Evolutionary conservation across 2,113 vertebrate genomes (phyloP).

Genomic region (Notechis scutatus): DNA sequence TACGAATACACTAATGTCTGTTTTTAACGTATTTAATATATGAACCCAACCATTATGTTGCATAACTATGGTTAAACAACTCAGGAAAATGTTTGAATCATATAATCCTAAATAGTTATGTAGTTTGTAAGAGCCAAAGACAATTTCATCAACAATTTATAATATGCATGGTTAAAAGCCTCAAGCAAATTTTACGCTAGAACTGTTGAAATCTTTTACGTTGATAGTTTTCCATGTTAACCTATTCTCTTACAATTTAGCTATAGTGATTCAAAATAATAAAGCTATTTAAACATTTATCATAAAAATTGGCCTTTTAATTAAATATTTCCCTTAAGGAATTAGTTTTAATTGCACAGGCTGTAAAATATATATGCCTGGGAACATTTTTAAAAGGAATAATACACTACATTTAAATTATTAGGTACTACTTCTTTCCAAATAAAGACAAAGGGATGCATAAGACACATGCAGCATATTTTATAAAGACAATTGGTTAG

Average conservation of each 20-base stretch:
- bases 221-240: neutral
- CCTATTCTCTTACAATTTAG: neutral
- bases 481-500: neutral
- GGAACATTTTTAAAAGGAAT: neutral
- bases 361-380: neutral
- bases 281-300: neutral
- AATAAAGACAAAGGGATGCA: neutral
- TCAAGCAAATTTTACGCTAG: neutral
- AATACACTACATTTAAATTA: neutral
- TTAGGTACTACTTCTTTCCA: neutral
- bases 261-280: neutral
- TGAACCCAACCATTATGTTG: neutral
- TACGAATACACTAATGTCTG: neutral
- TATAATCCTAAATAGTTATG: neutral
- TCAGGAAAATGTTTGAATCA: neutral
- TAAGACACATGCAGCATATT: neutral
- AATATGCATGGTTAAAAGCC: neutral
- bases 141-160: neutral
- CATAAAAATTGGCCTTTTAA: neutral
- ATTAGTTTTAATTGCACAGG: neutral
- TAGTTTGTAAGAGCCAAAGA: neutral
- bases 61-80: neutral
- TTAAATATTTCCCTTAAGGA: neutral
- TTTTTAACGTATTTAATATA: neutral
- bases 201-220: neutral